Percentiles rank a stretch among this genome's conserved stretches.
phyloP scores from a whole-genome alignment of 2,888 invertebrate genomes.

The Epistrophe eligans region DNA sequence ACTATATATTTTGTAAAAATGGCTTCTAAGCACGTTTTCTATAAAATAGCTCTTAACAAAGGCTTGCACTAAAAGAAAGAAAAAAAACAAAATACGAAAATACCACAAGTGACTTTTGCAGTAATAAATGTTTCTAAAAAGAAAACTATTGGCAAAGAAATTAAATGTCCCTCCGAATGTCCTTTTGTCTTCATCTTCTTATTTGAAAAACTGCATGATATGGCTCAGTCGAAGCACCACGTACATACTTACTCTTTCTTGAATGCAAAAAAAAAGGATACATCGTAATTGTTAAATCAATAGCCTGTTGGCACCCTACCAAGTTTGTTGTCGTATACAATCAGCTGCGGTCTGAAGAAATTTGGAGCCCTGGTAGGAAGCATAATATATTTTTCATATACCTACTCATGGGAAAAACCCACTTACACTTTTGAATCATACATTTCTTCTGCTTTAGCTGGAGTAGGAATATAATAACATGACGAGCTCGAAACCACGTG shows the following conservation, averaged over 20 bases:
- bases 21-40: not conserved
- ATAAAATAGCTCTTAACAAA: not conserved
- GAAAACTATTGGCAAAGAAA: conserved; percentile 10
- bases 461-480: not conserved
- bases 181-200: conserved; percentile 21
- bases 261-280: conserved; percentile 16
- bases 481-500: not conserved
- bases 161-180: conserved; percentile 22
- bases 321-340: conserved; percentile 31
- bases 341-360: not conserved
- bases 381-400: too few species aligned
- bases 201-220: conserved; percentile 32
- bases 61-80: not conserved
- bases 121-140: conserved; percentile 48
- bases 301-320: conserved; percentile 59
- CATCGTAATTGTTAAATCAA: conserved; percentile 71
- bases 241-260: conserved; percentile 21
- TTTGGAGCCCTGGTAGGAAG: not conserved
- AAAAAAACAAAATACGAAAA: too few species aligned
- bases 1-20: conserved; percentile 11
- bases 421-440: too few species aligned
- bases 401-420: too few species aligned
- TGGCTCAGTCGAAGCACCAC: not conserved
- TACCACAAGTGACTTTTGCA: conserved; percentile 44
- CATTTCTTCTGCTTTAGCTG: not conserved